Percentiles rank a stretch among this genome's conserved stretches.
Conservation (phyloP, 1,140 invertebrate species). For the Drosophila suzukii region DNA sequence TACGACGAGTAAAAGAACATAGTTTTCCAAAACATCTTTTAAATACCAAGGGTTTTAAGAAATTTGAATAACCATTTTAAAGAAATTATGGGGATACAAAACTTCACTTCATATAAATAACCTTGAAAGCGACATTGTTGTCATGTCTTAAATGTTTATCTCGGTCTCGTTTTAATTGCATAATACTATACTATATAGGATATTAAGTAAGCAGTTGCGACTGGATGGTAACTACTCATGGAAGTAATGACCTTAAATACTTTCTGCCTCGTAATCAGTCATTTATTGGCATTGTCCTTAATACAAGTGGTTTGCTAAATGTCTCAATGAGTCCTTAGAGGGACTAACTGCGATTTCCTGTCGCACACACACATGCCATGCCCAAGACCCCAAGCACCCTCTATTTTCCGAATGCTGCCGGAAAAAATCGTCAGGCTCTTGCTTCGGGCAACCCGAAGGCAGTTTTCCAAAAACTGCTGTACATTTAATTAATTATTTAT, state of each 20-base stretch:
- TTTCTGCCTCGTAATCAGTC: background rate
- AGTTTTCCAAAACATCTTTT: too few species aligned
- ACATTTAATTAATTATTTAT: constrained; percentile 82
- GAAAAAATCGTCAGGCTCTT: background rate
- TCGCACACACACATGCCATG: constrained; percentile 1
- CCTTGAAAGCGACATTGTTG: too few species aligned
- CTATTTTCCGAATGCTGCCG: background rate
- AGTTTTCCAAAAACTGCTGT: constrained; percentile 64
- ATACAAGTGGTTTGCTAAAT: constrained; percentile 67
- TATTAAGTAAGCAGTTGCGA: too few species aligned
- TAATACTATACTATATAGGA: too few species aligned
- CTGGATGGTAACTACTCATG: background rate
- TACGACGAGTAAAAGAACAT: too few species aligned
- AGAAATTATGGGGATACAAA: too few species aligned
- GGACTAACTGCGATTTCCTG: constrained; percentile 53
- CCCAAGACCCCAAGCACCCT: background rate
- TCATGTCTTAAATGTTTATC: too few species aligned
- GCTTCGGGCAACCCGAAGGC: constrained; percentile 15
- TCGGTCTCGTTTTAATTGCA: too few species aligned
- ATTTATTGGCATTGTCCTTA: constrained; percentile 45
- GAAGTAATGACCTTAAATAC: background rate
- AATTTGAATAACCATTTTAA: too few species aligned
- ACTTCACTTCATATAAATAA: too few species aligned
- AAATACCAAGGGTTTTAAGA: too few species aligned
- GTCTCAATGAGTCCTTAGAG: constrained; percentile 52